Evolutionary conservation across 2,113 vertebrate species (phyloP).

Genomic region (Thamnophis sirtalis): DNA sequence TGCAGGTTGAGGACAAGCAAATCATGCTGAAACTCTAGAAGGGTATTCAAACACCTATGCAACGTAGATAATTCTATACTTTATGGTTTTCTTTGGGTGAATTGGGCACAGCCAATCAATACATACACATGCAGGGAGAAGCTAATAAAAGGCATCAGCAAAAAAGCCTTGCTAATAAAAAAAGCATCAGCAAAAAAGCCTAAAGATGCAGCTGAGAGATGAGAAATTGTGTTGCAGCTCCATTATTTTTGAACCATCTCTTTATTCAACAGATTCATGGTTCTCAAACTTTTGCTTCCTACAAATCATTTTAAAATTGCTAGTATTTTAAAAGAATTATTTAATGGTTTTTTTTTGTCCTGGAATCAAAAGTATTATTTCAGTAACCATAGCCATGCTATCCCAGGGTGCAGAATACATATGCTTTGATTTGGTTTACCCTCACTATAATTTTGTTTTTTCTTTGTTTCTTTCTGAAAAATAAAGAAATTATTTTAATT

Average conservation of each 20-base stretch:
- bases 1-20: not conserved
- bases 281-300: not conserved
- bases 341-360: not conserved
- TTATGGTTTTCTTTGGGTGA: not conserved
- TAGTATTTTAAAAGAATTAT: not conserved
- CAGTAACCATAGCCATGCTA: not conserved
- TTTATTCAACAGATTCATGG: not conserved
- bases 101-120: not conserved
- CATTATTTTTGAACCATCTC: not conserved
- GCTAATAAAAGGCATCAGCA: not conserved
- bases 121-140: not conserved
- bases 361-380: not conserved
- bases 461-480: not conserved
- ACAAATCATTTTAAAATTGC: not conserved
- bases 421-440: not conserved
- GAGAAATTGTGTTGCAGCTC: not conserved
- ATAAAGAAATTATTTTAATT: not conserved
- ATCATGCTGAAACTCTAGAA: not conserved
- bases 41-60: not conserved
- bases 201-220: not conserved
- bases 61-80: not conserved
- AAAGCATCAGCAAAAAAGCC: not conserved
- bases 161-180: not conserved
- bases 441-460: not conserved
- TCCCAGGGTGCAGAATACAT: not conserved